Percentiles rank a stretch among this genome's conserved stretches.
These are phyloP conservation scores for Chrosomus eos DNA, from an alignment of 2,797 vertebrate species.

Conservation along the genomic window DNA sequence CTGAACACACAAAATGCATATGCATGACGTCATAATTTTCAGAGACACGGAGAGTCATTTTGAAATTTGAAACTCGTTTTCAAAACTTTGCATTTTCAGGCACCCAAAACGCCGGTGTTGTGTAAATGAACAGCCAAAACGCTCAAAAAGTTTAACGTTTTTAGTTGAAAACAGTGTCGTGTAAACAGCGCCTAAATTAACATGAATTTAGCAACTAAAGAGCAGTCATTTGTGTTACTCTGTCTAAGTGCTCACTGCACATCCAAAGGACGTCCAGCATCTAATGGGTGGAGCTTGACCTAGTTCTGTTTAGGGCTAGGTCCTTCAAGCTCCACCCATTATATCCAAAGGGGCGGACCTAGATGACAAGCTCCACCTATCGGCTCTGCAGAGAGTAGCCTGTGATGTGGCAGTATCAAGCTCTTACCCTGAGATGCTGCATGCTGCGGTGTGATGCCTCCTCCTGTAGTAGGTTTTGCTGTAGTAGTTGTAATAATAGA, in stretches of 20 bases:
- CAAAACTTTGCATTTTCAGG: no score
- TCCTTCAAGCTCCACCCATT: not conserved
- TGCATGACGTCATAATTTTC: no score
- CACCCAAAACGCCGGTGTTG: no score
- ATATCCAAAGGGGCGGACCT: not conserved
- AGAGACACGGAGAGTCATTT: no score
- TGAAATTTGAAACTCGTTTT: no score
- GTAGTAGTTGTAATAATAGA: not conserved
- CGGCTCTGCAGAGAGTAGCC: not conserved
- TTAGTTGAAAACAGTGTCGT: no score
- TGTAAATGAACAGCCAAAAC: no score
- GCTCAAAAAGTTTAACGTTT: no score
- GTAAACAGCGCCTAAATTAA: no score
- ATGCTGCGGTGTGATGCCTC: not conserved
- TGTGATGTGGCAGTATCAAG: not conserved
- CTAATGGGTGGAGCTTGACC: not conserved
- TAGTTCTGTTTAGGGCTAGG: not conserved
- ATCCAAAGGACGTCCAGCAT: not conserved
- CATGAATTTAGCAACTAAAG: not conserved
- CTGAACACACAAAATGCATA: no score
- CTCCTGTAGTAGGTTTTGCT: not conserved
- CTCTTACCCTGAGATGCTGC: slow-evolving; percentile 23
- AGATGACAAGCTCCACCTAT: not conserved
- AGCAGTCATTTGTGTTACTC: not conserved
- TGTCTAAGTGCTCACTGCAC: no score